Base-by-base conservation (phyloP, 2,797 vertebrate species). In the Anomalospiza imberbis region DNA sequence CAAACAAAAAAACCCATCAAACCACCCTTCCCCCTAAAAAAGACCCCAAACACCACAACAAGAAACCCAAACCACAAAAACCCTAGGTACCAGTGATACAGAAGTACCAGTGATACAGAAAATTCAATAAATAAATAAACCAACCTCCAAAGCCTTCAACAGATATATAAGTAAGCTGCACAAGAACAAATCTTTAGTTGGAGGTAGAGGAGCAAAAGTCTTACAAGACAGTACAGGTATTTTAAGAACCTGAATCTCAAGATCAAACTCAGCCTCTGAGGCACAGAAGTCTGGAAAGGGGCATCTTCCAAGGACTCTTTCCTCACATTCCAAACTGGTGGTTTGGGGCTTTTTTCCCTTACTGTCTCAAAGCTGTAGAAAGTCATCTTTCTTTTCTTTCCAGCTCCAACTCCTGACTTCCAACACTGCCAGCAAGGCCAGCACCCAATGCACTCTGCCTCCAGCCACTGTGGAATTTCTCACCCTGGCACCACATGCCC, bases 401-500 rank as follows among this genome's bases (percentile, higher is more conserved):
- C 91, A 73, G 76, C 48, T 81, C 50, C 73, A 74, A 17, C 45
- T 91, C 79, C 74, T 58, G 77, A 88, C 72, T 92, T 88, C 66
- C 70, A 92, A 50, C 32, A 38, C 61, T 38, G 24, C 62, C 13
- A 48, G 93, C 76, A 85, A 95, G 93, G 66, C 76, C 21, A 48
- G 95, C 83, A 96, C 94, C 93, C 96, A 95, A 77, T 3, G 61
- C 57, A 70, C 83, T 87, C 78, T 79, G 71, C 87, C 79, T 94
- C 91, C 40, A 93, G 93, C 89, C 92, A 38, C 84, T 88, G 25
- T 95, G 96, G 92, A 93, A 95, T 95, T 92, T 97, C 94, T 96
- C 96, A 92, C 85, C 80, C 93, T 95, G 96, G 95, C 79, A 97
- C 96, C 89, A 75, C 87, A 97, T 96, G 88, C 95, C 93, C 96